Base-by-base conservation (phyloP, 2,113 vertebrate species). In the Todiramphus saurophagus region DNA sequence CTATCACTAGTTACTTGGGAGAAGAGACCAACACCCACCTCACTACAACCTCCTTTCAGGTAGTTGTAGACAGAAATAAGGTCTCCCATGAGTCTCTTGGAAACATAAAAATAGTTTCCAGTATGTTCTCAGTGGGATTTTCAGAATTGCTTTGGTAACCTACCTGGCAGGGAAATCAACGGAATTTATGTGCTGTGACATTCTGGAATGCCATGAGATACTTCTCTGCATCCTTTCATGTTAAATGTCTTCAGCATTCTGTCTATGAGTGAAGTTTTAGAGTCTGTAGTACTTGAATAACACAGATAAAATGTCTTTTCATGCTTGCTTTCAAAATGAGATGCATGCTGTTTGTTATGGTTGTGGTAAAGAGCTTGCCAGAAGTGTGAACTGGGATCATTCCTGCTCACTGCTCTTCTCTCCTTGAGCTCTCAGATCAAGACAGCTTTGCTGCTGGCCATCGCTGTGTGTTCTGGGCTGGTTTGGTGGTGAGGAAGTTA, bases 361-460 rank as follows among this genome's bases (percentile, higher is more conserved):
- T 56, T 87, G 91, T 2, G 1, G 30, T 41, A 79, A 95, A 84
- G 43, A 72, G 8, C 33, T 58, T 87, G 66, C 81, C 56, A 75
- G 69, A 79, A 79, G 35, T 81, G 81, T 41, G 77, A 89, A 82
- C 39, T 73, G 28, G 31, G 60, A 86, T 86, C 20, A 23, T 70
- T 81, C 58, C 33, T 76, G 14, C 62, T 82, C 39, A 27, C 81
- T 79, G 51, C 30, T 89, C 6, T 60, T 89, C 30, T 91, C 25
- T 69, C 77, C 69, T 76, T 83, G 63, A 46, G 41, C 68, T 91
- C 46, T 55, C 30, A 75, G 51, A 70, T 55, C 37, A 83, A 74
- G 85, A 48, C 67, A 85, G 60, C 21, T 87, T 95, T 93, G 73
- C 87, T 84, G 53, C 62, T 76, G 58, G 84, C 82, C 91, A 82